Base-by-base conservation (phyloP, 2,888 invertebrate genomes). In the Parnassius apollo region DNA sequence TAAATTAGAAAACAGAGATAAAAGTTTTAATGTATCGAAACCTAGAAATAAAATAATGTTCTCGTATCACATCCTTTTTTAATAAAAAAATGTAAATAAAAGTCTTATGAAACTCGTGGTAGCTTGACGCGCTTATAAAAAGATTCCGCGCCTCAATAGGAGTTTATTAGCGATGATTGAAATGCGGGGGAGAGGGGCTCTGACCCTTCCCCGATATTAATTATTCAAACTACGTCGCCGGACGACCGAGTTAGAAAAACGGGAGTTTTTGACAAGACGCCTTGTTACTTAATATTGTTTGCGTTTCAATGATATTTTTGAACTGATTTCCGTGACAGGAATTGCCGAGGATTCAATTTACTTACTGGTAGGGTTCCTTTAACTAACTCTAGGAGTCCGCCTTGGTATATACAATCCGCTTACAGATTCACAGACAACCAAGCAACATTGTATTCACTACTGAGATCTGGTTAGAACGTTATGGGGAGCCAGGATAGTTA, bases 201-300 rank as follows among this genome's bases (percentile, higher is more conserved):
- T 88, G 90, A 88, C 90, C 91, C 85, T 83, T 80, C 81, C 66
- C 76, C 73, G 56, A 71, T 73, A 88, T 89, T 90, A 88, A 89
- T 89, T 88, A 91, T 91, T 89, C 90, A 86, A 82, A 86, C 81
- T 83, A 80, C 80, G 88, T 87, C 73, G 71, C 49, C 71, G 64
- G 67, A 46, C 58, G 54, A 49, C 22, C 45, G 55, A 55, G 63
- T 44, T 45, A 69, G 74, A 74, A 76, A 75, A 76, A 76, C 71
- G 64, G 46, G 73, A 76, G 73, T 72, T 70, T 73, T 75, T 71
- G 69, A 70, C 70, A 70, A 74, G 71, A 68, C 69, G 65, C 64
- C 78, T 83, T 78, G 80, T 82, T 83, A 82, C 66, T 18, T 66
- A 67, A 75, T 52, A 80, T 81, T 83, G 82, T 83, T 82, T 82